Conservation (phyloP, 2,797 vertebrate genomes). For the Darevskia mixta region DNA sequence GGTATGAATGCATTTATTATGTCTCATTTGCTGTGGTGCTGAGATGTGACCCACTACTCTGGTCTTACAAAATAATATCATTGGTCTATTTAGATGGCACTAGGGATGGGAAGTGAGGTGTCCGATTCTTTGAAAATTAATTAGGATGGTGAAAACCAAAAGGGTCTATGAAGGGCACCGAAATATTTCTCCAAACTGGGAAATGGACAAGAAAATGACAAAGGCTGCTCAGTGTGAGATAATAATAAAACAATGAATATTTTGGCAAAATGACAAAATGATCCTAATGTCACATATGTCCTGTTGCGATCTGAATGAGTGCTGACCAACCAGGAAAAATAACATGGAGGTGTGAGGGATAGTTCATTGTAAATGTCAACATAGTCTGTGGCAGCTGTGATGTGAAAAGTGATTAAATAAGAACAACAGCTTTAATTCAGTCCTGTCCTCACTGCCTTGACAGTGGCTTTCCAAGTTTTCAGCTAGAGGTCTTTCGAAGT, state of each 20-base stretch:
- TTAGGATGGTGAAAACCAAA: background rate
- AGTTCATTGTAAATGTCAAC: background rate
- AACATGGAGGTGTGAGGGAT: too few relatives aligned
- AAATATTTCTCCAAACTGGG: background rate
- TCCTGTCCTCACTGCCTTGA: background rate
- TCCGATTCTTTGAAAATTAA: background rate
- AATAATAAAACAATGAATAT: background rate
- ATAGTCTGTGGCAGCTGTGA: too few relatives aligned
- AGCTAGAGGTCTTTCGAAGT: background rate
- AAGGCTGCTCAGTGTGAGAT: background rate
- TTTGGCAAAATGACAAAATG: background rate
- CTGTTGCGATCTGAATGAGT: too few relatives aligned
- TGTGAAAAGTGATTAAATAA: too few relatives aligned
- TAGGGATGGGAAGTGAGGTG: background rate
- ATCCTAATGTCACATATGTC: too few relatives aligned
- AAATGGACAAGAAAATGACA: background rate
- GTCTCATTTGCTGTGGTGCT: constrained; percentile 74
- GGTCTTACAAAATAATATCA: background rate
- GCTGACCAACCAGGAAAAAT: too few relatives aligned
- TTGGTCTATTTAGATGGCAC: background rate
- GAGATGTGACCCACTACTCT: background rate
- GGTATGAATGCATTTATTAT: constrained; percentile 40
- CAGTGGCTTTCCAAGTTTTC: background rate
- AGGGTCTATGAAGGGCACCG: background rate
- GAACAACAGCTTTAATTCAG: background rate